Base-by-base conservation (phyloP, 2,888 invertebrate species). In the Habroteleia sp. region DNA sequence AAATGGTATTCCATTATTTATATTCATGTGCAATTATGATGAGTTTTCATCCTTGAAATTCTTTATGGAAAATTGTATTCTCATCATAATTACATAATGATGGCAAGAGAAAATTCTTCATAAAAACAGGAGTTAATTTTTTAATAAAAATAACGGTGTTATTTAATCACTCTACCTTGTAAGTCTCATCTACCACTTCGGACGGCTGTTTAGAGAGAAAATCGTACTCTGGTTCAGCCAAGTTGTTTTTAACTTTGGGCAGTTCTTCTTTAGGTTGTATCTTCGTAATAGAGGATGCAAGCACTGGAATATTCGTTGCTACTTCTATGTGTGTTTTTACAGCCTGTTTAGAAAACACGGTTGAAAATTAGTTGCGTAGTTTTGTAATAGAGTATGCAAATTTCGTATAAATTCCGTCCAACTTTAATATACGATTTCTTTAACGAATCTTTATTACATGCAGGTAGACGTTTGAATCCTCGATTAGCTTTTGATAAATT, bases 111-210 rank as follows among this genome's bases (percentile, higher is more conserved):
- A 71, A 71, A 56, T 54, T 39, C 31, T 48, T 23, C 6, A 7
- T 23, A 23, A 44, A 44, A 23, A 20, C 3, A 31, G 25, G 1
- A 46, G 44, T 2, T 6, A 14, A 23, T 46, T 35, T 27, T 46
- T 60, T 39, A 10, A 14, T 1, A 13, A 4, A 1, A 10, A 46
- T 29, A 31, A 41, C 5, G 0, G 2, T 16, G 23, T 41, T 44
- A 39, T 31, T 27, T 14, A 27, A 23, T 10, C 2, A 27, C 6
- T 7, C 6, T 80, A 95, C 93, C 89, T 94, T 94, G 88, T 93
- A 96, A 0, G 95, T 95, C 90, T 96, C 95, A 87, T 96, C 95
- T 3, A 95, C 93, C 78, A 94, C 93, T 88, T 96, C 95, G 4
- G 94, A 93, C 0, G 96, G 96, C 83, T 96, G 95, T 29, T 95